Evolutionary conservation across 1,140 invertebrate genomes (phyloP).

Genomic region (Brachionus koreanus): DNA sequence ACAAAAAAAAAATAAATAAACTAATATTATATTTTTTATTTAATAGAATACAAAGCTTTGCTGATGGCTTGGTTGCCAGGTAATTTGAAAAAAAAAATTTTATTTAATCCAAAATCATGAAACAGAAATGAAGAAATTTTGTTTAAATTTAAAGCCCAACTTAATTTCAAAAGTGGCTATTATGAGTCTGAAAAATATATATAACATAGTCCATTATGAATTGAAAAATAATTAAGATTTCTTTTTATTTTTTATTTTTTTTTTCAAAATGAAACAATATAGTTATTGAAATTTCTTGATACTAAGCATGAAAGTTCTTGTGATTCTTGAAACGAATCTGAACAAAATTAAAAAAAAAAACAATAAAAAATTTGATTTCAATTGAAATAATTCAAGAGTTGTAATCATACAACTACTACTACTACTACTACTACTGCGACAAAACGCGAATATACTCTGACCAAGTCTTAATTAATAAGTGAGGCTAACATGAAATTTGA

Average conservation of each 20-base stretch:
- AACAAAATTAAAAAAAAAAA: not conserved
- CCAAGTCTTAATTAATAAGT: not conserved
- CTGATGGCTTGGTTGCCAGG: not conserved
- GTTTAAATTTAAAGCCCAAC: slow-evolving; percentile 7
- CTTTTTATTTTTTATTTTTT: not conserved
- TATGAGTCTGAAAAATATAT: slow-evolving; percentile 6
- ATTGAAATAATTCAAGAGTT: slow-evolving; percentile 13
- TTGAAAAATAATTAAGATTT: slow-evolving; percentile 28
- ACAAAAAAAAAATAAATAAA: not conserved
- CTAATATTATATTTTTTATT: not conserved
- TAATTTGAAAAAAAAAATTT: not conserved
- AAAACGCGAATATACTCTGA: not conserved
- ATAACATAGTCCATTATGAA: slow-evolving; percentile 19
- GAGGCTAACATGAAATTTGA: slow-evolving; percentile 11
- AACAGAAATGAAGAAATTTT: not conserved
- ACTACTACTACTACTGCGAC: not conserved
- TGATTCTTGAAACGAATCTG: not conserved
- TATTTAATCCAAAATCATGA: not conserved
- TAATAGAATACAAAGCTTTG: not conserved
- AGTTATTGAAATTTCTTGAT: slow-evolving; percentile 21
- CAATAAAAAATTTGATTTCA: not conserved
- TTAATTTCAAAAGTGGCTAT: not conserved
- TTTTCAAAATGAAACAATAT: not conserved
- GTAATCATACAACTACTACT: slow-evolving; percentile 9
- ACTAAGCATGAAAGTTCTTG: slow-evolving; percentile 31